Conservation (phyloP, 2,113 vertebrate species). For the Paramisgurnus dabryanus region DNA sequence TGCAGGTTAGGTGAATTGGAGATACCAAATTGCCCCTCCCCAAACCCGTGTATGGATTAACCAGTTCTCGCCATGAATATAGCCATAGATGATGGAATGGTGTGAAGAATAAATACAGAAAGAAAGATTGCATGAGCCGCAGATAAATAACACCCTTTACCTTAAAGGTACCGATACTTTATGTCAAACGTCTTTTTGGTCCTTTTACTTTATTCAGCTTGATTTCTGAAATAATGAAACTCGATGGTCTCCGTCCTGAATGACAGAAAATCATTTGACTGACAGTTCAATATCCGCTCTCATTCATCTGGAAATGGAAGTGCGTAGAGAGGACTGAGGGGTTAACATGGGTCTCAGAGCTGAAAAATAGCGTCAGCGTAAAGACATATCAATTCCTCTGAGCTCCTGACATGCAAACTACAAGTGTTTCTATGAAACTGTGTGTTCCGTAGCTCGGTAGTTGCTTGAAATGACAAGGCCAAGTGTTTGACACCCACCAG, state of each 20-base stretch:
- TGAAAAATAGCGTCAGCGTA: background rate
- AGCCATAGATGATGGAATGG: too few relatives aligned
- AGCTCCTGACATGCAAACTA: slow-evolving; percentile 17
- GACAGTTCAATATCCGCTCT: slow-evolving; percentile 31
- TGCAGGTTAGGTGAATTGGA: too few relatives aligned
- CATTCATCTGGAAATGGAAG: slow-evolving; percentile 31
- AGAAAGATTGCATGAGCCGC: too few relatives aligned
- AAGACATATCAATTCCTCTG: slow-evolving; percentile 26
- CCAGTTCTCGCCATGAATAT: too few relatives aligned
- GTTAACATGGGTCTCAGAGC: slow-evolving; percentile 39
- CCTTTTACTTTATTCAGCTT: background rate
- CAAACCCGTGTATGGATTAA: too few relatives aligned
- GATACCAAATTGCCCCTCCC: too few relatives aligned
- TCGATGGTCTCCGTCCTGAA: slow-evolving; percentile 20
- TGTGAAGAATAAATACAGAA: too few relatives aligned
- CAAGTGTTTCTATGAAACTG: background rate
- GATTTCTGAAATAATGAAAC: slow-evolving; percentile 8
- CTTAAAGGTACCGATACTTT: background rate
- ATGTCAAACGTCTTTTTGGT: slow-evolving; percentile 11
- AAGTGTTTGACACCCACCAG: too few relatives aligned
- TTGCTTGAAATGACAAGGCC: too few relatives aligned
- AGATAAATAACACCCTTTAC: background rate
- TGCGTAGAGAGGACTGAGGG: background rate
- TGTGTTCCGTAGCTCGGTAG: too few relatives aligned
- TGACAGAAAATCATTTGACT: slow-evolving; percentile 25